Base-by-base conservation (phyloP, 2,888 invertebrate genomes). In the Kryphioiulus occultus region DNA sequence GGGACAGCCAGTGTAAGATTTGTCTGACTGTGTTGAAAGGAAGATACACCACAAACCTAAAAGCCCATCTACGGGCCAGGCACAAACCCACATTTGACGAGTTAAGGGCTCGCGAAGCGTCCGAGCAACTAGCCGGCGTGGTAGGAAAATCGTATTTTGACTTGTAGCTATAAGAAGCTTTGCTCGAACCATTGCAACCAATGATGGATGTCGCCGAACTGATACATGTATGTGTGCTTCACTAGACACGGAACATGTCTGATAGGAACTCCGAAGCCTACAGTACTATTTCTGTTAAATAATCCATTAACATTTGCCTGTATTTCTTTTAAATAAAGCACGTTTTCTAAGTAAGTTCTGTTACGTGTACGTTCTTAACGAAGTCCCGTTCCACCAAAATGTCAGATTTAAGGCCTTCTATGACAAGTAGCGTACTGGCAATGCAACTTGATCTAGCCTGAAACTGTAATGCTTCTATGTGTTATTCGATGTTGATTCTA, bases 401-500 rank as follows among this genome's bases (percentile, higher is more conserved):
- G 35, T 35, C 3, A 44, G 12, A 44, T 44, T 44, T 44, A 10
- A 68, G 59, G 53, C 53, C 5, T 5, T n/a, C 53, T 5, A 53
- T 53, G 19, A n/a, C 17, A 53, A 53, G 5, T 53, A 53, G 47
- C 47, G 47, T 19, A n/a, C 53, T 26, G 68, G 12, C 68, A 59
- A n/a, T 59, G 68, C 68, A 26, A 15, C 68, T 68, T 26, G 68
- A 26, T 32, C 30, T 78, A 78, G 78, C 78, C 78, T 26, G 9
- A 78, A 78, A 32, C 78, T 32, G 78, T 78, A 15, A 78, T 30
- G 15, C 30, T 15, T 2, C 7, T 35, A 35, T 35, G 15, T 68
- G n/a, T 44, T 44, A 15, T 47, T 86, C 86, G 86, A 47, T 86
- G 86, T 86, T 86, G 86, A 86, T 86, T 86, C 86, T 86, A 86